Conservation (phyloP, 2,888 invertebrate genomes). For the Sceliomorpha sp. region DNA sequence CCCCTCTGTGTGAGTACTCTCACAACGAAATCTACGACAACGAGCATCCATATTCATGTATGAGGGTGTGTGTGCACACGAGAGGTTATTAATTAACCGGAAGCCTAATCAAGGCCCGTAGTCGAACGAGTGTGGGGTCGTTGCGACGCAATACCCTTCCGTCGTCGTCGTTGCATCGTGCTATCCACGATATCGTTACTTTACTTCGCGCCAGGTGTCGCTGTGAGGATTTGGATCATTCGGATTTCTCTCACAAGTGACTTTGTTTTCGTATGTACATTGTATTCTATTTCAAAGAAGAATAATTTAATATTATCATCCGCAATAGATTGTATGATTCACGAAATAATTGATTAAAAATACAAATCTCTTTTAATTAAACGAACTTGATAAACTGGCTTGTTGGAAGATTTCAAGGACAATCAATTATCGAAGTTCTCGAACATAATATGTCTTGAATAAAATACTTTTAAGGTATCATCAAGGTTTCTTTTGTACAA, state of each 20-base stretch:
- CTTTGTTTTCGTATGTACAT: neutral
- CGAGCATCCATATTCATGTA: constrained; percentile 78
- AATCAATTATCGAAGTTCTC: no score
- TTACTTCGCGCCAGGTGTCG: constrained; percentile 35
- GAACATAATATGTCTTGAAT: no score
- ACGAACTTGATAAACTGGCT: no score
- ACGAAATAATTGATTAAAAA: no score
- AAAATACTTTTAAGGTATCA: no score
- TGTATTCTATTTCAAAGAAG: neutral
- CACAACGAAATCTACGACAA: constrained; percentile 75
- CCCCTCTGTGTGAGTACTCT: constrained; percentile 58
- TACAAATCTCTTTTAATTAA: no score
- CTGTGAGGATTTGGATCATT: neutral
- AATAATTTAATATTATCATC: no score
- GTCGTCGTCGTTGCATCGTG: constrained; percentile 25
- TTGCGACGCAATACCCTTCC: constrained; percentile 68
- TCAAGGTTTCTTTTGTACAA: no score
- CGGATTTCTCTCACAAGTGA: neutral
- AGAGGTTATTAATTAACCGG: constrained; percentile 83
- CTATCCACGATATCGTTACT: constrained; percentile 22
- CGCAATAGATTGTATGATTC: no score
- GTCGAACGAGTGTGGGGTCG: constrained; percentile 63
- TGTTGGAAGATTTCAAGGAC: no score
- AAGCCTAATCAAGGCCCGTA: constrained; percentile 82
- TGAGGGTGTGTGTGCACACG: constrained; percentile 75